Evolutionary conservation across 2,888 invertebrate species (phyloP).

Genomic region (Chromoteleia sp.): DNA sequence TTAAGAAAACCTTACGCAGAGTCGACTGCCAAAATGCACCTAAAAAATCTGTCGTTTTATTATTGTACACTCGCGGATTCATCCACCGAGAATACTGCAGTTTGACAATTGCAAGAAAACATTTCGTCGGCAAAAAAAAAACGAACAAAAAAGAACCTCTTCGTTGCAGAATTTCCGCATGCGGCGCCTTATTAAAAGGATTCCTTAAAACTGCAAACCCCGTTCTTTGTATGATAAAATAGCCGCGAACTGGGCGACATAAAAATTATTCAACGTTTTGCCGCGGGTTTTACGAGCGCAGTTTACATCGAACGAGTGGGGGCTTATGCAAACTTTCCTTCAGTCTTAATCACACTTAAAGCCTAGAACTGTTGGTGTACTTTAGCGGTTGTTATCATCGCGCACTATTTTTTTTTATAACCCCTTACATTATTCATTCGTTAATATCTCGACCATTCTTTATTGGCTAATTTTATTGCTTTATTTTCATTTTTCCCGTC

Average conservation of each 20-base stretch:
- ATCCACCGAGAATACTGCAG: too few relatives aligned
- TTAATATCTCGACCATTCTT: slow-evolving; percentile 43
- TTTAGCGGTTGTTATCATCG: slow-evolving; percentile 48
- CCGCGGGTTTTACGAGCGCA: slow-evolving; percentile 38
- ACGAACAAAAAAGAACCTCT: too few relatives aligned
- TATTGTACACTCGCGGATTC: too few relatives aligned
- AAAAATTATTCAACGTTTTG: slow-evolving; percentile 59
- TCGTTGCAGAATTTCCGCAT: not conserved
- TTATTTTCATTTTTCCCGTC: not conserved
- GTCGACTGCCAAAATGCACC: too few relatives aligned
- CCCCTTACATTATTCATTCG: slow-evolving; percentile 50
- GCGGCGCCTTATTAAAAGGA: slow-evolving; percentile 20
- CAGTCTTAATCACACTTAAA: slow-evolving; percentile 64
- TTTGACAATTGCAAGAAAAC: not conserved
- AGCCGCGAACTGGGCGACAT: slow-evolving; percentile 41
- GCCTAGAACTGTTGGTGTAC: slow-evolving; percentile 47
- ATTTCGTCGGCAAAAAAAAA: not conserved
- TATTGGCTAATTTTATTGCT: slow-evolving; percentile 18
- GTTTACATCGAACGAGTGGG: slow-evolving; percentile 47
- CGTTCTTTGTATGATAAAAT: slow-evolving; percentile 38
- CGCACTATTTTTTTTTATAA: slow-evolving; percentile 58
- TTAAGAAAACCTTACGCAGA: too few relatives aligned
- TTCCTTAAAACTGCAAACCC: slow-evolving; percentile 19
- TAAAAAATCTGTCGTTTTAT: too few relatives aligned
- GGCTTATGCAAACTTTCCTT: slow-evolving; percentile 55